Conservation (phyloP, 2,113 vertebrate species). For the Ancistrus triradiatus region DNA sequence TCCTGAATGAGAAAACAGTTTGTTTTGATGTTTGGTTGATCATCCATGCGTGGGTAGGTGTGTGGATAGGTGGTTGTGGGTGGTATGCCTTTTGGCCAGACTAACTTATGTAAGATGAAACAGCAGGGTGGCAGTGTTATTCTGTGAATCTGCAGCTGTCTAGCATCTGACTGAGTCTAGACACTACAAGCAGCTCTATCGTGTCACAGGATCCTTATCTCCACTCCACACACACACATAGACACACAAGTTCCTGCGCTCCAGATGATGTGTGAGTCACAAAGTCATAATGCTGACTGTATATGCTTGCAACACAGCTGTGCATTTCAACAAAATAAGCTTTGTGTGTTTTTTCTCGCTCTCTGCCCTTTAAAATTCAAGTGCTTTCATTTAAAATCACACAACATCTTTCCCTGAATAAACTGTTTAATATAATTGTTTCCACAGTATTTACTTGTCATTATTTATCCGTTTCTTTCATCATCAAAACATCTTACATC, state of each 20-base stretch:
- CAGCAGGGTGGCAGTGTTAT: not conserved
- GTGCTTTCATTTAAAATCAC: no score
- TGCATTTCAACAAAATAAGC: slow-evolving; percentile 42
- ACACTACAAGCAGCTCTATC: slow-evolving; percentile 40
- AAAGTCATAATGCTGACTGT: slow-evolving; percentile 48
- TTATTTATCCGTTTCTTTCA: not conserved
- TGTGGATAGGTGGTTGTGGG: slow-evolving; percentile 4
- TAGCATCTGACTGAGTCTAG: slow-evolving; percentile 31
- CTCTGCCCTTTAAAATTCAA: slow-evolving; percentile 14
- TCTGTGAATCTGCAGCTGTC: slow-evolving; percentile 26
- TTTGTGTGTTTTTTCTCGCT: not conserved
- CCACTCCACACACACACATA: slow-evolving; percentile 20
- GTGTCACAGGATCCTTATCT: slow-evolving; percentile 61
- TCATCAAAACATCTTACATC: not conserved
- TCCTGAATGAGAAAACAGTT: no score
- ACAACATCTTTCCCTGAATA: not conserved
- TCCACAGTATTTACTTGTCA: not conserved
- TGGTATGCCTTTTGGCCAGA: slow-evolving; percentile 14
- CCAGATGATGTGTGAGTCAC: slow-evolving; percentile 50
- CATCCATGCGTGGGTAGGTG: not conserved
- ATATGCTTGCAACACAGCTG: slow-evolving; percentile 50
- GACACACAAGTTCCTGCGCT: slow-evolving; percentile 30
- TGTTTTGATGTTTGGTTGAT: no score
- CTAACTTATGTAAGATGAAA: slow-evolving; percentile 20
- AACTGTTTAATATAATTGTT: not conserved